phyloP scores from a whole-genome alignment of 2,888 invertebrate genomes.

The Agrochola macilenta region DNA sequence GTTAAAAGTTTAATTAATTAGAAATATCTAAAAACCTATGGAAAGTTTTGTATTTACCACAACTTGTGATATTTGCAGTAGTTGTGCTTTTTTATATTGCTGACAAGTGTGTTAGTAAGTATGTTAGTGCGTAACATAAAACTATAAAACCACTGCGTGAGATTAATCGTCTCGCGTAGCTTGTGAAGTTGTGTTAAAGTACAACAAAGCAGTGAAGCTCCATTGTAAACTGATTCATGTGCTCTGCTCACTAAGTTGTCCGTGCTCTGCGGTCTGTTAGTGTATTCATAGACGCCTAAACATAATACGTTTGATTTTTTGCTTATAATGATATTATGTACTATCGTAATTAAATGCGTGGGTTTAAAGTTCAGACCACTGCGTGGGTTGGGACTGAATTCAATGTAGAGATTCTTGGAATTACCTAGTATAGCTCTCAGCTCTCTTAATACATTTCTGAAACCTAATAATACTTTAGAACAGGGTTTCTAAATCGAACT shows the following conservation, averaged over 20 bases:
- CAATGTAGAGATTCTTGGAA: neutral
- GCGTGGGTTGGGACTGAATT: neutral
- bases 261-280: neutral
- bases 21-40: neutral
- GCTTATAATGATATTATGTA: neutral
- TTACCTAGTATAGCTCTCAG: neutral
- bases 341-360: constrained; percentile 5
- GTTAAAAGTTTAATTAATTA: neutral
- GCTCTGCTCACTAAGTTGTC: neutral
- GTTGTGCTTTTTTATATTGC: too few species aligned
- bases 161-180: neutral
- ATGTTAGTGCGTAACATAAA: neutral
- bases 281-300: neutral
- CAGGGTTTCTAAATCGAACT: neutral
- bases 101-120: too few species aligned
- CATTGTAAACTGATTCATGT: neutral
- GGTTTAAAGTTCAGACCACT: neutral
- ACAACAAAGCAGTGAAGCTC: neutral
- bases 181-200: neutral
- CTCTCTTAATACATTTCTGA: neutral
- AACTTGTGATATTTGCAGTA: too few species aligned
- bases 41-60: too few species aligned
- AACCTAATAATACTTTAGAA: neutral
- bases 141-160: neutral
- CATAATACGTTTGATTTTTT: neutral